phyloP scores from a whole-genome alignment of 2,113 vertebrate species.

The Brachypodius melanocephalos region DNA sequence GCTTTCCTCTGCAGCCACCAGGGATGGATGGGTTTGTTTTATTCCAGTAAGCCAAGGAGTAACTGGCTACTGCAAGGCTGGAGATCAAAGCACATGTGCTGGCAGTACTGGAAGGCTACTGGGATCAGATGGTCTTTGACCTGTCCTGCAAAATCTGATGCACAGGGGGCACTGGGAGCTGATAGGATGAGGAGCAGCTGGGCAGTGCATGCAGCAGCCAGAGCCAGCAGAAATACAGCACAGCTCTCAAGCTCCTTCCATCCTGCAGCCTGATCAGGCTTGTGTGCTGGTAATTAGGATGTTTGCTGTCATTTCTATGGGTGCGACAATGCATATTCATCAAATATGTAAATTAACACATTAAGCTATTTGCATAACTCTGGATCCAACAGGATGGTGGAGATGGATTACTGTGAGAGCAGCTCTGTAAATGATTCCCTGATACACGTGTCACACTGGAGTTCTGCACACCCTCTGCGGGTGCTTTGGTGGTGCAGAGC shows the following conservation, averaged over 20 bases:
- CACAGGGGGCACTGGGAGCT: fast-evolving
- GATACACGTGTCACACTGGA: fast-evolving
- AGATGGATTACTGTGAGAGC: background rate
- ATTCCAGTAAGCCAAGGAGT: background rate
- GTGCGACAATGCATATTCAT: slow-evolving; percentile 35
- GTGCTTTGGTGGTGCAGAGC: background rate
- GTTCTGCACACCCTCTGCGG: background rate
- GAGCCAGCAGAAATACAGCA: background rate
- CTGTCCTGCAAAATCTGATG: background rate
- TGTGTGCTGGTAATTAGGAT: slow-evolving; percentile 48
- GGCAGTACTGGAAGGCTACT: background rate
- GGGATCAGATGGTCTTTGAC: background rate
- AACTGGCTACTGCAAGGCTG: background rate
- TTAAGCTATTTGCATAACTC: slow-evolving; percentile 46
- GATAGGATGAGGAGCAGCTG: background rate
- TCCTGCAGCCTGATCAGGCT: background rate
- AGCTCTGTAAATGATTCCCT: background rate
- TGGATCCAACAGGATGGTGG: background rate
- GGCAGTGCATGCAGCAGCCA: background rate
- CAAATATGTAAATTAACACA: slow-evolving; percentile 39
- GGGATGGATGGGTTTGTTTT: background rate
- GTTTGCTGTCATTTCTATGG: slow-evolving; percentile 50
- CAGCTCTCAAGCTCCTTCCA: background rate
- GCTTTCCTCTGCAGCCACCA: background rate
- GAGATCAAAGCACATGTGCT: background rate